phyloP scores from a whole-genome alignment of 37 sponge, comb jelly and placozoan species.

The Halisarca cf. caerulea region DNA sequence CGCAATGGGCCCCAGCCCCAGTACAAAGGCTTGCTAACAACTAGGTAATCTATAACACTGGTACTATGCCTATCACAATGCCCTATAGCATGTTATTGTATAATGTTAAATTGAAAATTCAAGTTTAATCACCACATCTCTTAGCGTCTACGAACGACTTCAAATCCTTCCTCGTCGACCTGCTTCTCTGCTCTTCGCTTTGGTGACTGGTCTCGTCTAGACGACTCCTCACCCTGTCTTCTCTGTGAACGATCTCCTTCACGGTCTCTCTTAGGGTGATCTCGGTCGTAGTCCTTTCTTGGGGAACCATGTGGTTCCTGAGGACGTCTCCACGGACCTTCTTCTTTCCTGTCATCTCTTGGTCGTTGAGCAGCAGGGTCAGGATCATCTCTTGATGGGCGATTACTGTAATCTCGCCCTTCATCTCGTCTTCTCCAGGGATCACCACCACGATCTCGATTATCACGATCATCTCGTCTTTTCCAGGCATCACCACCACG shows the following conservation, averaged over 20 bases:
- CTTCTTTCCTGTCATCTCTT: neutral
- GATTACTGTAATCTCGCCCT: neutral
- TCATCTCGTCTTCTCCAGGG: neutral
- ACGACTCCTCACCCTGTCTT: neutral
- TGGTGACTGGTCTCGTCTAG: neutral
- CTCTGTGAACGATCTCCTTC: slow-evolving; percentile 13
- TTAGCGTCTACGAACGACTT: slow-evolving; percentile 26
- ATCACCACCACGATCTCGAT: neutral
- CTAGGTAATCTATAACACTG: too few species aligned
- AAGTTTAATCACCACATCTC: too few species aligned
- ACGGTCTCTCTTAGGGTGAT: neutral
- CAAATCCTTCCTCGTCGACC: slow-evolving; percentile 51
- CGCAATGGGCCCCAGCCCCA: too few species aligned
- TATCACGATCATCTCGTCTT: slow-evolving; percentile 14
- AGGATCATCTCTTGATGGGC: neutral
- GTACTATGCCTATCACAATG: too few species aligned
- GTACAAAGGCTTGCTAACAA: too few species aligned
- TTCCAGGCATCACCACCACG: neutral
- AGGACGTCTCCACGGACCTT: neutral
- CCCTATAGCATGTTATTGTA: too few species aligned
- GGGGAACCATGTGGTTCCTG: neutral
- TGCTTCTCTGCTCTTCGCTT: slow-evolving; percentile 13
- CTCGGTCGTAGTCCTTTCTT: neutral
- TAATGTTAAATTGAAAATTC: too few species aligned
- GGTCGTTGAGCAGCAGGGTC: neutral